Percentiles rank a stretch among this genome's conserved stretches.
phyloP scores from a whole-genome alignment of 64 coral and sea anemone genomes.

The Hydrozoanthus tunicans region DNA sequence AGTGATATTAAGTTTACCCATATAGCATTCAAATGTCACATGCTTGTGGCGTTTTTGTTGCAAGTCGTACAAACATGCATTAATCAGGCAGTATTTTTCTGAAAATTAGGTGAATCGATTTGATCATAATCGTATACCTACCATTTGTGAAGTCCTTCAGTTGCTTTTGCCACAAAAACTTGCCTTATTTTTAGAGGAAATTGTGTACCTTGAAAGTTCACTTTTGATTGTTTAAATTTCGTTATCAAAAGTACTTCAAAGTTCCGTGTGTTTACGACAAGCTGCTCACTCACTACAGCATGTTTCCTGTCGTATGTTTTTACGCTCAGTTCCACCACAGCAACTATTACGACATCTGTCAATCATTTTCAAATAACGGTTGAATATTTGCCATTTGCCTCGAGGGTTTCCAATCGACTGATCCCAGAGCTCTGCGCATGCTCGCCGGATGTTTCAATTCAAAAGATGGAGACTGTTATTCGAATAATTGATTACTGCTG shows the following conservation, averaged over 20 bases:
- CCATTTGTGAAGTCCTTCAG: neutral
- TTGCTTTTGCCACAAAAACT: neutral
- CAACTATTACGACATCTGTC: conserved; percentile 21
- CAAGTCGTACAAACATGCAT: neutral
- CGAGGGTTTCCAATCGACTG: neutral
- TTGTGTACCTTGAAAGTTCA: neutral
- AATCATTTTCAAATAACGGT: conserved; percentile 58
- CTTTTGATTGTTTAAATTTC: conserved; percentile 2
- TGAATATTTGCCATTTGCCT: conserved; percentile 29
- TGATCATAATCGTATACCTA: neutral
- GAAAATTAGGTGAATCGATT: neutral
- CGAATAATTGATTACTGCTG: neutral
- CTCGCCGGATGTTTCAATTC: conserved; percentile 10
- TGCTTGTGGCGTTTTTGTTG: neutral
- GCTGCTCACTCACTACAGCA: neutral
- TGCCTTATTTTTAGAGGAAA: neutral
- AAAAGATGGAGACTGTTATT: neutral
- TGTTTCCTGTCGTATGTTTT: conserved; percentile 54
- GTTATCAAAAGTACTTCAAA: conserved; percentile 2
- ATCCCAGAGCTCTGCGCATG: conserved; percentile 5
- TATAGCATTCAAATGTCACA: neutral
- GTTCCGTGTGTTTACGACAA: neutral
- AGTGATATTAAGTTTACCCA: neutral
- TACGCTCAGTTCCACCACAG: conserved; percentile 34
- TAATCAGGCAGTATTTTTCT: neutral